Evolutionary conservation across 2,113 vertebrate species (phyloP).

Genomic region (Tragelaphus imberbis): DNA sequence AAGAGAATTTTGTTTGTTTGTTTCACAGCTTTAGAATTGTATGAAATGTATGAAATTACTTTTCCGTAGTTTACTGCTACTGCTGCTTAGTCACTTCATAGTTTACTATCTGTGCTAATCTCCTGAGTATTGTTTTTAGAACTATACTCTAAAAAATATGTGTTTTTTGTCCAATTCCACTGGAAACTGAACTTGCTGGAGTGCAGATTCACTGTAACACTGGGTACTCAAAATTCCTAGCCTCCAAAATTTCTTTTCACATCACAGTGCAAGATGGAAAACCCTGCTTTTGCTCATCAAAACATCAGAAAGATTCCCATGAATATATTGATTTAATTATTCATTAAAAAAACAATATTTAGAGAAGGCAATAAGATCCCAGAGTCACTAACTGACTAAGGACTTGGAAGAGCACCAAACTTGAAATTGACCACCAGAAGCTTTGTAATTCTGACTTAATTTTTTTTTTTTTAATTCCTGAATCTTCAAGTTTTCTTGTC

Average conservation of each 20-base stretch:
- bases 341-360: not conserved
- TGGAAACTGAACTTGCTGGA: not conserved
- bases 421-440: not conserved
- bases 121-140: not conserved
- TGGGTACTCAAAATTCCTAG: not conserved
- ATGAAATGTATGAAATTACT: not conserved
- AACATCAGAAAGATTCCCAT: not conserved
- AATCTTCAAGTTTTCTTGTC: not conserved
- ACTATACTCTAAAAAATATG: not conserved
- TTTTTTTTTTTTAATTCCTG: not conserved
- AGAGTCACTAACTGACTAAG: not conserved
- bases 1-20: not conserved
- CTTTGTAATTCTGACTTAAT: not conserved
- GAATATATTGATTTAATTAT: not conserved
- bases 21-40: not conserved
- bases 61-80: not conserved
- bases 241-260: not conserved
- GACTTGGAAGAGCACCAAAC: not conserved
- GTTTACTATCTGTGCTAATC: not conserved
- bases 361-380: not conserved
- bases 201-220: not conserved
- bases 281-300: not conserved
- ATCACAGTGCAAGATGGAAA: not conserved
- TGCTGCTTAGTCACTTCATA: no score
- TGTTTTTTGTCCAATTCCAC: not conserved